Base-by-base conservation (phyloP, 2,888 invertebrate genomes). In the Synergus japonicus region DNA sequence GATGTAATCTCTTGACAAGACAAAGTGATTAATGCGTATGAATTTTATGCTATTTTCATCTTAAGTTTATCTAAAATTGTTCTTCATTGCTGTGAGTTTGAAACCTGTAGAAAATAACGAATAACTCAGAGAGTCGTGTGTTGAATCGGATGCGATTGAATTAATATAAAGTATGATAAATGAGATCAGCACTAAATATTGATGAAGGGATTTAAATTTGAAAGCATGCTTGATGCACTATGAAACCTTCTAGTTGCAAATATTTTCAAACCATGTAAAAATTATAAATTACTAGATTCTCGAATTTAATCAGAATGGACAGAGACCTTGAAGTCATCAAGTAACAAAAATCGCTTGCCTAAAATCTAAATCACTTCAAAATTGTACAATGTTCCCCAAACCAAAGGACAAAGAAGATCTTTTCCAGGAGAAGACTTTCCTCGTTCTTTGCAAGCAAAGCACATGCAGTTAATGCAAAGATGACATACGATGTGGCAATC, bases 401-500 rank as follows among this genome's bases (percentile, higher is more conserved):
- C 18, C 37, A 5, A 37, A 58, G 9, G 10, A 58, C 7, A 3
- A 18, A n/a, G 58, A 58, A 58, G 18, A 58, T 58, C 18, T 58
- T 9, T 18, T 58, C 9, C n/a, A 18, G 58, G 18, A 58, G 18
- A 18, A 58, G 18, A 18, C 10, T 58, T 58, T 58, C 58, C 18
- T 18, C 58, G 18, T 18, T 9, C 8, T 58, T 18, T 3, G n/a
- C 58, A 9, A 58, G 58, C 63, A 63, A 63, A 63, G 18, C 43
- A 29, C 49, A 69, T 69, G 69, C 67, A 22, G 46, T 69, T 69
- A 49, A 69, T 69, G 69, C 46, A 18, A n/a, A 81, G 13, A 44
- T 76, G 77, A 69, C 69, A 69, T 69, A 69, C 69, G 49, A 29
- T 22, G 63, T 76, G 37, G 8, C 65, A 1, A 49, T 49, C 64